Evolutionary conservation across 2,888 invertebrate species (phyloP), one percentile per base, ranked within the genome.

Genomic region (Esperia sulphurella): DNA sequence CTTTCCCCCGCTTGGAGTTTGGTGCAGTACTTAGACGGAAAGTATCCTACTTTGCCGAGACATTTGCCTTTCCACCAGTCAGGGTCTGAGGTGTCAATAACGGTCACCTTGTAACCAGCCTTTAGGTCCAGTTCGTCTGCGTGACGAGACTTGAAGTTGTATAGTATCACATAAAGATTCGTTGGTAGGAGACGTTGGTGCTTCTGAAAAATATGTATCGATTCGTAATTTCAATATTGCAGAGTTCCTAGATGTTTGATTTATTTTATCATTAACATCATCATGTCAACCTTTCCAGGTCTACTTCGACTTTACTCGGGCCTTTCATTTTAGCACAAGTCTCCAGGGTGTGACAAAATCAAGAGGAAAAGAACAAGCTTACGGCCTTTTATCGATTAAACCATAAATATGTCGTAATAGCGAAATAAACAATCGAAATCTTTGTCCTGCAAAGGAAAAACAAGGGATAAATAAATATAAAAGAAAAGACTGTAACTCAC

Each of bases 11-110:
- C 94, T 71, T 96, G 95, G 49, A 98, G 87, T 68, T 96, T 95
- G 51, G 96, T 96, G 61, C 98, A 97, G 74, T 98, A 98, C 69
- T 97, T 97, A 28, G 97, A 97, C 4, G 98, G 98, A 75, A 98
- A 98, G 85, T 95, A 98, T 9, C 98, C 98, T 44, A 95, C 92
- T 67, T 95, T 93, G 29, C 98, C 97, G 53, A 97, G 91, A 70
- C 96, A 96, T 79, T 97, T 97, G 42, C 98, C 98, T 88, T 97
- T 97, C 98, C 98, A 98, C 98, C 98, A 98, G 73, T 98, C 97
- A 9, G 96, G 95, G 82, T 98, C 98, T 0, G 97, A 94, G 41
- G 96, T 97, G 76, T 98, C 98, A 59, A 97, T 96, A 50, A 98
- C 97, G 9, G 96, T 97, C 46, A 98, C 95, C 71, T 92, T 92